These are phyloP conservation scores for Sipha maydis DNA, from an alignment of 2,888 invertebrate species.

Conservation along the genomic window DNA sequence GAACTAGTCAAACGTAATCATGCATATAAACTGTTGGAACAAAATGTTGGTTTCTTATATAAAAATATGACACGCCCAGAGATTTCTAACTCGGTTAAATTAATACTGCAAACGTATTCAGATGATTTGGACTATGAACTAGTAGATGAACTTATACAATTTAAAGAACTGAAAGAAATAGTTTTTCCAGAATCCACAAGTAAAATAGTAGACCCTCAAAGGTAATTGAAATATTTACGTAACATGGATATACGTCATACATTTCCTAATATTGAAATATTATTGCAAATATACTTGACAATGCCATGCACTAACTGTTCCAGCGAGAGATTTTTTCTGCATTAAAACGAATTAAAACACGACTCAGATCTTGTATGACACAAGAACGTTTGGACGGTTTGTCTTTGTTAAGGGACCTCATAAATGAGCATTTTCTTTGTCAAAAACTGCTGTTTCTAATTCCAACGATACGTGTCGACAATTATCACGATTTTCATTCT, in stretches of 20 bases:
- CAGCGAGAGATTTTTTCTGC: conserved; percentile 60
- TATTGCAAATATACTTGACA: conserved; percentile 16
- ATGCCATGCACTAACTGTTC: not conserved
- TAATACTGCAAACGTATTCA: not conserved
- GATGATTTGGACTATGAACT: not conserved
- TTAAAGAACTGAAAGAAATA: conserved; percentile 1
- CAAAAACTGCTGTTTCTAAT: too few species aligned
- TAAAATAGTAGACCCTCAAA: not conserved
- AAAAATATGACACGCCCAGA: too few species aligned
- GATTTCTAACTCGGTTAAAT: not conserved
- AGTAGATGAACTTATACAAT: conserved; percentile 12
- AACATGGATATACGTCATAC: conserved; percentile 2
- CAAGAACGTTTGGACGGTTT: conserved; percentile 57
- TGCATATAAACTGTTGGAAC: not conserved
- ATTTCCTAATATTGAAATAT: conserved; percentile 34
- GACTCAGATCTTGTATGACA: conserved; percentile 49
- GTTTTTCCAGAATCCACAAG: not conserved
- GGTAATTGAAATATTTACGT: conserved; percentile 1
- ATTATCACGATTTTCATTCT: too few species aligned
- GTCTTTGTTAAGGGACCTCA: too few species aligned
- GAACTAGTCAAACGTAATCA: not conserved
- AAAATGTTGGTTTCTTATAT: not conserved
- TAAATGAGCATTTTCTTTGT: too few species aligned
- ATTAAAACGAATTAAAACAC: conserved; percentile 61
- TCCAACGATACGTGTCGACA: too few species aligned